Evolutionary conservation across 2,888 invertebrate genomes (phyloP).

Genomic region (Artemia sinica): DNA sequence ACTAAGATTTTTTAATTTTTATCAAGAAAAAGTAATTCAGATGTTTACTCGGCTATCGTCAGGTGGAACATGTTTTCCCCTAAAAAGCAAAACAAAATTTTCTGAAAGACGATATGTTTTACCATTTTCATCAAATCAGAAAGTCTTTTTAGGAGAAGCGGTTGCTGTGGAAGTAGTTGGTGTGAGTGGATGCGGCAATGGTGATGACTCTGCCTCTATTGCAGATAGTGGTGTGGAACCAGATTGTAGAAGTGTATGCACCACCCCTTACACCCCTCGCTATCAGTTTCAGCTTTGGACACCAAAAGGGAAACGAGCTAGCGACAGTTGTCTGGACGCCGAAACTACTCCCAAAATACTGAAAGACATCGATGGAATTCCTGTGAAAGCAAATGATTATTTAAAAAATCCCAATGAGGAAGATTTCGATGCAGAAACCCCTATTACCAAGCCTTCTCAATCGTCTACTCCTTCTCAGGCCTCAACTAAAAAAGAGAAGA

Average conservation of each 20-base stretch:
- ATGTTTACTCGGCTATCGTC: no score
- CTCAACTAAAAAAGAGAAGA: background rate
- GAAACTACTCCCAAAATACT: background rate
- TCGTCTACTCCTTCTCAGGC: background rate
- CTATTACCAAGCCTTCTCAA: background rate
- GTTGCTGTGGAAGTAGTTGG: no score
- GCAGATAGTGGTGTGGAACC: background rate
- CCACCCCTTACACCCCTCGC: background rate
- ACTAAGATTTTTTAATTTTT: no score
- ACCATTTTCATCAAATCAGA: no score
- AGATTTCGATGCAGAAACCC: constrained; percentile 1
- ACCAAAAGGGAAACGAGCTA: background rate
- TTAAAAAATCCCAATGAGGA: background rate
- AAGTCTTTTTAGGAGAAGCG: no score
- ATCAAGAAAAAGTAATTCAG: no score
- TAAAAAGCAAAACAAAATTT: no score
- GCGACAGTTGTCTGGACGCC: no score
- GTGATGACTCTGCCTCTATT: background rate
- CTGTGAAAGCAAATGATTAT: background rate
- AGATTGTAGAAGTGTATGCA: constrained; percentile 1
- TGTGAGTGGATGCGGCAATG: no score
- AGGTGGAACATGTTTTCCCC: no score
- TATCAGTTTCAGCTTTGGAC: background rate
- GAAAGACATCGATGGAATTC: background rate
- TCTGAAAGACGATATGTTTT: no score